Evolutionary conservation across 2,888 invertebrate genomes (phyloP).

Genomic region (Drosophila anomalata): DNA sequence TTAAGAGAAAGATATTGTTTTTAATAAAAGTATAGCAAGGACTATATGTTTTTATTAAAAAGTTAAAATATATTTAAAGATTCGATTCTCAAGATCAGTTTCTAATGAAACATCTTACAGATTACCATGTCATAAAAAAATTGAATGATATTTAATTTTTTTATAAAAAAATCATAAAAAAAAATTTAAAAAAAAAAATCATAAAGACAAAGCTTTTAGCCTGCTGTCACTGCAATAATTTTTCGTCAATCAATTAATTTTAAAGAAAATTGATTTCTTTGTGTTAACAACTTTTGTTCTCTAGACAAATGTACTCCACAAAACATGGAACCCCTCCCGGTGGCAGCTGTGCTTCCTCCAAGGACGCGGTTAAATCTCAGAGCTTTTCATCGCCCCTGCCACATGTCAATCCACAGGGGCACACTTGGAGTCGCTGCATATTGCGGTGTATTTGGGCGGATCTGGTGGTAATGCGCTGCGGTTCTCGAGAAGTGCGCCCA

Average conservation of each 20-base stretch:
- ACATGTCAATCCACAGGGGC: conserved; percentile 70
- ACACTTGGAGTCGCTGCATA: conserved; percentile 37
- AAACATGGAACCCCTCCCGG: conserved; percentile 15
- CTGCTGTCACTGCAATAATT: conserved; percentile 21
- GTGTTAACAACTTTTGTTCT: conserved; percentile 31
- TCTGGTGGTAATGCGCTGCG: conserved; percentile 28
- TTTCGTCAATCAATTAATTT: conserved; percentile 25
- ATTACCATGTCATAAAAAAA: no score
- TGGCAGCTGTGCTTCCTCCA: conserved; percentile 44
- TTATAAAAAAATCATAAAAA: not conserved
- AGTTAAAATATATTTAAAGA: no score
- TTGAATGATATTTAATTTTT: no score
- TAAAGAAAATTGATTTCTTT: conserved; percentile 28
- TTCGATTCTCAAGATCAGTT: no score
- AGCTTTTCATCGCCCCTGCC: conserved; percentile 60
- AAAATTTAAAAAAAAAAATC: not conserved
- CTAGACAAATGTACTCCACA: conserved; percentile 25
- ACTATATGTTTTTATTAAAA: no score
- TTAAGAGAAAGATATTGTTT: no score
- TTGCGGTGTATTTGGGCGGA: conserved; percentile 41
- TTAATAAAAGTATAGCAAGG: no score
- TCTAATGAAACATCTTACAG: no score
- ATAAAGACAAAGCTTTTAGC: conserved; percentile 14
- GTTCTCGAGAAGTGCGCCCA: conserved; percentile 72
- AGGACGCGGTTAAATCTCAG: conserved; percentile 40